phyloP scores from a whole-genome alignment of 2,113 vertebrate genomes.

The Illadopsis cleaveri region DNA sequence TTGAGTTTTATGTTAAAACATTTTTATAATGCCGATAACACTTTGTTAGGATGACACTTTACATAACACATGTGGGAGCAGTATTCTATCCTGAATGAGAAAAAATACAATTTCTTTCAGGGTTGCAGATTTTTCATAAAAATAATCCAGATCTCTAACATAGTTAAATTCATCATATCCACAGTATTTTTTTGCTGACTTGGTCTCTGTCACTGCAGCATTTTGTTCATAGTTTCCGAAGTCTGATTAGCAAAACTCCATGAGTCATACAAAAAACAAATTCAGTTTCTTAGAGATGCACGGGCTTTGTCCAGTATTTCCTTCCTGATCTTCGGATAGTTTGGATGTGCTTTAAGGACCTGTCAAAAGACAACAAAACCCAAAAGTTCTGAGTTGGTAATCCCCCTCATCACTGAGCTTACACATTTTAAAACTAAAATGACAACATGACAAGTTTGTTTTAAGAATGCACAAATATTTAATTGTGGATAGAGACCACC shows the following conservation, averaged over 20 bases:
- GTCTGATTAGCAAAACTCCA: neutral
- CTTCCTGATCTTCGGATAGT: slow-evolving; percentile 95
- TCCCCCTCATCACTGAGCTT: neutral
- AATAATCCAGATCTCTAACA: neutral
- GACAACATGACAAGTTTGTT: neutral
- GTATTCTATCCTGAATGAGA: slow-evolving; percentile 13
- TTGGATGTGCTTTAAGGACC: slow-evolving; percentile 90
- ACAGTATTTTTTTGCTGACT: neutral
- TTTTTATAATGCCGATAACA: neutral
- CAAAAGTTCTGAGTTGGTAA: neutral
- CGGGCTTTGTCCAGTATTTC: slow-evolving; percentile 98
- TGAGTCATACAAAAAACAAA: neutral
- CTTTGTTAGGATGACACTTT: neutral
- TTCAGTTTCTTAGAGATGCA: slow-evolving; percentile 82
- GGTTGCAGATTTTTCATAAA: neutral
- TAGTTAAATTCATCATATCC: neutral
- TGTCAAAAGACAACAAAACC: slow-evolving; percentile 62
- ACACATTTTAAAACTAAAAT: neutral
- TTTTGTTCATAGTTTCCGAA: neutral
- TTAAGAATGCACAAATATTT: neutral
- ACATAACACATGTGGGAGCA: neutral
- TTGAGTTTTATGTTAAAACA: neutral
- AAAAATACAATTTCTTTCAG: neutral
- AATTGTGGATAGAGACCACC: neutral
- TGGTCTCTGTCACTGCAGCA: neutral